These are phyloP conservation scores for Emydura subglobosa DNA, from an alignment of 2,113 vertebrate genomes.

Conservation along the genomic window DNA sequence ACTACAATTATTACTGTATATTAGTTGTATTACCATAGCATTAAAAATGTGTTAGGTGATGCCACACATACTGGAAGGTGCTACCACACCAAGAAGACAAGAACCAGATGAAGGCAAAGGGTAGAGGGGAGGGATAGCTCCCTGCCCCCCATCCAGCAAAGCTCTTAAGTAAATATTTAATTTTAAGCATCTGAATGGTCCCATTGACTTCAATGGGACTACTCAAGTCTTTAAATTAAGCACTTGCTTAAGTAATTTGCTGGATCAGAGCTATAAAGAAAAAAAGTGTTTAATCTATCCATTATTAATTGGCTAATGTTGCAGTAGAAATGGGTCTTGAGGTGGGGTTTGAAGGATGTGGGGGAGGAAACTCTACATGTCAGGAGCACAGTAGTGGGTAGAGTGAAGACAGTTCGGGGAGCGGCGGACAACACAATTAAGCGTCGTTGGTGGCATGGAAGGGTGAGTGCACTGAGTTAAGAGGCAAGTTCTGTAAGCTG, in stretches of 20 bases:
- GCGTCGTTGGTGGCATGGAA: neutral
- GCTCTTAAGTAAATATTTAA: neutral
- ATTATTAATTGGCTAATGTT: neutral
- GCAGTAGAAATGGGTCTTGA: neutral
- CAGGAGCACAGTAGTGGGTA: neutral
- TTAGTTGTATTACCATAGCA: neutral
- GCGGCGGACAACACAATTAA: neutral
- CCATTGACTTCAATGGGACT: neutral
- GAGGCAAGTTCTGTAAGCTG: neutral
- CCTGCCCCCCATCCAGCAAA: neutral
- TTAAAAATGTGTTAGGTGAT: neutral
- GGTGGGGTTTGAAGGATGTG: neutral
- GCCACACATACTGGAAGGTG: neutral
- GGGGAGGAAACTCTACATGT: neutral
- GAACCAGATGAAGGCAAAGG: neutral
- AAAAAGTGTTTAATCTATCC: neutral
- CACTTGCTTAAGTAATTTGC: neutral
- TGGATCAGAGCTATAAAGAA: neutral
- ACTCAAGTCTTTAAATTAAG: neutral
- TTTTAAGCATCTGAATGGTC: neutral
- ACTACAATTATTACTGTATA: constrained; percentile 29
- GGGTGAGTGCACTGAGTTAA: accelerated
- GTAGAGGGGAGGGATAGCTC: neutral
- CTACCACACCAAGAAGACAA: neutral
- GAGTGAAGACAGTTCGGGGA: neutral